phyloP scores from a whole-genome alignment of 2,113 vertebrate genomes.

The Corythoichthys intestinalis region DNA sequence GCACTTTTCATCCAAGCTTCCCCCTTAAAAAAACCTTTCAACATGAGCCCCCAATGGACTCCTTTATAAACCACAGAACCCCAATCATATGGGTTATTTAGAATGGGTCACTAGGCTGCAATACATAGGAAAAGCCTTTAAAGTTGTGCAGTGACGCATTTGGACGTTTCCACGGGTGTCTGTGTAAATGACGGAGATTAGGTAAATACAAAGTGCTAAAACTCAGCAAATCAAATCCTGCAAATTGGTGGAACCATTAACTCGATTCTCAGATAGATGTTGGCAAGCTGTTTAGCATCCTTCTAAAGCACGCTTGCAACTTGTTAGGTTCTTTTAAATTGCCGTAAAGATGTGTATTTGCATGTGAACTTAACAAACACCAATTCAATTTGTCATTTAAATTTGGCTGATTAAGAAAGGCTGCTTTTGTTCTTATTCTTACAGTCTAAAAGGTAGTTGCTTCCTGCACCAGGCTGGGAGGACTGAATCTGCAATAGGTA shows the following conservation, averaged over 20 bases:
- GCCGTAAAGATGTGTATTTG: slow-evolving; percentile 26
- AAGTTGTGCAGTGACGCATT: slow-evolving; percentile 79
- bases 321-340: slow-evolving; percentile 64
- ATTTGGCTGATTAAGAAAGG: neutral
- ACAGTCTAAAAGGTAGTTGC: neutral
- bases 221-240: slow-evolving; percentile 56
- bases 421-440: neutral
- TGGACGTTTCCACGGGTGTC: slow-evolving; percentile 72
- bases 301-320: slow-evolving; percentile 41
- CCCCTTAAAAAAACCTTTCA: slow-evolving; percentile 73
- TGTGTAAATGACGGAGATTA: slow-evolving; percentile 70
- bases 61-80: slow-evolving; percentile 78
- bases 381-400: fast-evolving
- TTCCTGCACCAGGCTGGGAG: too few relatives aligned
- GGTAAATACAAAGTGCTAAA: slow-evolving; percentile 67
- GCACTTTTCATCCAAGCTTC: slow-evolving; percentile 73
- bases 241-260: slow-evolving; percentile 76
- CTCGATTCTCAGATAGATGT: slow-evolving; percentile 72
- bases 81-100: slow-evolving; percentile 79
- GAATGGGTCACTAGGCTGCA: slow-evolving; percentile 87
- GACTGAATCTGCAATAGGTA: too few relatives aligned
- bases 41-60: slow-evolving; percentile 73
- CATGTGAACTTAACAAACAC: neutral
- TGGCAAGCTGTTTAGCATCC: slow-evolving; percentile 51
- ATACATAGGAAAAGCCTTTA: slow-evolving; percentile 78